A percentile compares a stretch with the other conserved stretches of the same genome.
Conservation (phyloP, 2,888 invertebrate species). For the Petrolisthes cinctipes region DNA sequence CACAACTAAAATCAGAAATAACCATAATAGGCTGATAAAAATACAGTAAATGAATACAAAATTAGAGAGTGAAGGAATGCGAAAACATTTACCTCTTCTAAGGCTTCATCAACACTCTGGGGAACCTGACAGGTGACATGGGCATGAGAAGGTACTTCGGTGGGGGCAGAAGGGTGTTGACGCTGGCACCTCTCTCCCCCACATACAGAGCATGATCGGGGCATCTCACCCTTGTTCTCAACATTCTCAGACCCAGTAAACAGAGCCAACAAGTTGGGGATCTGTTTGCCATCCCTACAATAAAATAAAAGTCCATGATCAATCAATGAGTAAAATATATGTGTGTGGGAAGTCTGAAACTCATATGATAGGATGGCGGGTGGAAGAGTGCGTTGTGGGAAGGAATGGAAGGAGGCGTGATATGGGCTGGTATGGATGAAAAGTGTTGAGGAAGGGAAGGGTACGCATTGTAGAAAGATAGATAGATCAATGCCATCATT, state of each 20-base stretch:
- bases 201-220: conserved; percentile 63
- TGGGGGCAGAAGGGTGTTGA: conserved; percentile 47
- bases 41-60: not conserved
- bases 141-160: conserved; percentile 40
- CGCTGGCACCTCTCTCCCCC: conserved; percentile 62
- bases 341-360: not conserved
- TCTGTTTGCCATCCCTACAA: conserved; percentile 60
- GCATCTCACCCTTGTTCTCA: conserved; percentile 43
- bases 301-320: not conserved
- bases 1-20: not conserved
- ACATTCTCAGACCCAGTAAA: conserved; percentile 56
- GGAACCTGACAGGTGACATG: conserved; percentile 61
- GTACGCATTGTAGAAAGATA: too few species aligned
- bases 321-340: not conserved
- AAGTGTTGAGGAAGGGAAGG: not conserved
- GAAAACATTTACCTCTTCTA: conserved; percentile 56
- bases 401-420: too few species aligned
- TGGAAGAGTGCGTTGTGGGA: not conserved
- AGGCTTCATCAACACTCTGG: conserved; percentile 62
- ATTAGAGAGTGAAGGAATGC: not conserved
- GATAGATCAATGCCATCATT: too few species aligned
- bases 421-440: too few species aligned
- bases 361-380: too few species aligned
- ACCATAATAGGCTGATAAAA: not conserved
- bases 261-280: conserved; percentile 61